These are phyloP conservation scores for Trichogramma evanescens DNA, from an alignment of 2,888 invertebrate species.

Conservation along the genomic window DNA sequence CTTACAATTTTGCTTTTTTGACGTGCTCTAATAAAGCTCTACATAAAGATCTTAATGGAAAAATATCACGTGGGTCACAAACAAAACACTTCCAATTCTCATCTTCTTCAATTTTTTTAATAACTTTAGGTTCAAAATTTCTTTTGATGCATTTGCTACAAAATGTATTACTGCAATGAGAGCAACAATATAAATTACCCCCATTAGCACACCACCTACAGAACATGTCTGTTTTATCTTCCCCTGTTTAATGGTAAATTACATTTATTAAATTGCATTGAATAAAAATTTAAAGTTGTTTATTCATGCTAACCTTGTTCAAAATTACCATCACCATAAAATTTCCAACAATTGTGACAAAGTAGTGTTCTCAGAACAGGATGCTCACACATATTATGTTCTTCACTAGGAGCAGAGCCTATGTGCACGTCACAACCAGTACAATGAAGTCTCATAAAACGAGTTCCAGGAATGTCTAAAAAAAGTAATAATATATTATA, in stretches of 20 bases:
- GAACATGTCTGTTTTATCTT: conserved; percentile 75
- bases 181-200: conserved; percentile 72
- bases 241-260: conserved; percentile 45
- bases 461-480: conserved; percentile 56
- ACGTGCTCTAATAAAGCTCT: conserved; percentile 64
- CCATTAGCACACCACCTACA: conserved; percentile 80
- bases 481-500: conserved; percentile 23
- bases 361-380: conserved; percentile 67
- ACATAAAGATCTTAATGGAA: conserved; percentile 61
- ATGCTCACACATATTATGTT: conserved; percentile 62
- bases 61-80: conserved; percentile 62
- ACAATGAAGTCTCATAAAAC: conserved; percentile 61
- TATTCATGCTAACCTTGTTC: conserved; percentile 53
- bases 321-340: conserved; percentile 75
- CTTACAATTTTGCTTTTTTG: conserved; percentile 37
- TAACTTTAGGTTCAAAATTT: conserved; percentile 61
- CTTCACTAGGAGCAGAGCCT: conserved; percentile 62
- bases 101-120: conserved; percentile 65
- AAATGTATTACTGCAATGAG: conserved; percentile 54
- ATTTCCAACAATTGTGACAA: conserved; percentile 66
- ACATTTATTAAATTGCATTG: neutral
- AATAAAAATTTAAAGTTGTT: neutral
- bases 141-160: conserved; percentile 68
- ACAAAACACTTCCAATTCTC: conserved; percentile 78
- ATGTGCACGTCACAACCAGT: conserved; percentile 69